A percentile compares a stretch with the other conserved stretches of the same genome.
Conservation (phyloP, 2,888 invertebrate genomes). For the Phengaris alcon region DNA sequence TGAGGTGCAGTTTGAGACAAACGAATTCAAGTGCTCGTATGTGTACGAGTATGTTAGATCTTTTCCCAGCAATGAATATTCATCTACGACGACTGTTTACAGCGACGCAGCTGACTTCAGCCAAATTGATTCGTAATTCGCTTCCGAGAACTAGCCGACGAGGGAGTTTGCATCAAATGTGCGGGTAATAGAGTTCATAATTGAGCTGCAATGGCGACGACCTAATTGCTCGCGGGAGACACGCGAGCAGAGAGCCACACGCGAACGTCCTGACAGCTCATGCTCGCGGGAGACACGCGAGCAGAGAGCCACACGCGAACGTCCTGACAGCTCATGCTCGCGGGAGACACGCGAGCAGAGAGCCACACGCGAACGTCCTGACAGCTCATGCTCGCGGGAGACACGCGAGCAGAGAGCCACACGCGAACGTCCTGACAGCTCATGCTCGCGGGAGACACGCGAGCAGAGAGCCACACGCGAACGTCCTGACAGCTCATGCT, state of each 20-base stretch:
- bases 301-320: conserved; percentile 6
- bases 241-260: conserved; percentile 8
- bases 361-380: background rate
- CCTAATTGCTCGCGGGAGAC: background rate
- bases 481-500: background rate
- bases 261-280: background rate
- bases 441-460: no score
- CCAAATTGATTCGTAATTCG: conserved; percentile 10
- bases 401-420: no score
- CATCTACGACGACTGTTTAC: background rate
- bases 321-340: background rate
- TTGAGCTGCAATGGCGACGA: background rate
- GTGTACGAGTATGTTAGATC: background rate
- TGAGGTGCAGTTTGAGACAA: conserved; percentile 5
- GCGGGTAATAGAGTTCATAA: background rate
- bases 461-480: conserved; percentile 2
- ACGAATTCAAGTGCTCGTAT: background rate
- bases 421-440: background rate
- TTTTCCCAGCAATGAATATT: background rate
- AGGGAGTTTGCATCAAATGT: background rate
- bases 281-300: no score
- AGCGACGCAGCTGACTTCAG: background rate
- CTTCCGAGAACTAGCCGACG: background rate
- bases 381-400: no score
- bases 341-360: no score